A percentile compares a stretch with the other conserved stretches of the same genome.
These are phyloP conservation scores for Hemibagrus wyckioides DNA, from an alignment of 2,113 vertebrate genomes.

Conservation along the genomic window DNA sequence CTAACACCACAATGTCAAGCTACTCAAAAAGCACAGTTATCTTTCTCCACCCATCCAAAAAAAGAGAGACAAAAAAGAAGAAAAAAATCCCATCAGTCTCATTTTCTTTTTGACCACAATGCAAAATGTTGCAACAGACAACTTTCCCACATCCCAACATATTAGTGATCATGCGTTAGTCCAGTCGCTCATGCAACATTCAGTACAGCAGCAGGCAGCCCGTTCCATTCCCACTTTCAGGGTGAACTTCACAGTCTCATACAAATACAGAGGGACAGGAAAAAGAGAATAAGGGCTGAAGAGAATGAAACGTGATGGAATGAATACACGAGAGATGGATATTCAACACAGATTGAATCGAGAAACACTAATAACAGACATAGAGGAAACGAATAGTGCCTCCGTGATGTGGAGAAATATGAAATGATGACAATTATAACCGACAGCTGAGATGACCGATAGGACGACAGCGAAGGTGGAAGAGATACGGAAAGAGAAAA, in stretches of 20 bases:
- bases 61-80: neutral
- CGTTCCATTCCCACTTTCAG: conserved; percentile 65
- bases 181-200: conserved; percentile 78
- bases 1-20: conserved; percentile 60
- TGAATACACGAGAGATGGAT: neutral
- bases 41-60: neutral
- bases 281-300: conserved; percentile 41
- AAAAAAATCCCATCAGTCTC: neutral
- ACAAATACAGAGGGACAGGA: conserved; percentile 67
- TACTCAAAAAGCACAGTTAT: neutral
- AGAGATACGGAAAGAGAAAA: neutral
- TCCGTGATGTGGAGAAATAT: neutral
- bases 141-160: conserved; percentile 31
- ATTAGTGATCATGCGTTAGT: conserved; percentile 74
- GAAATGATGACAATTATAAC: conserved; percentile 16
- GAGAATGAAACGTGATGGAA: conserved; percentile 12
- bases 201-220: conserved; percentile 65
- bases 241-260: conserved; percentile 63
- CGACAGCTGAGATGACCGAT: conserved; percentile 7
- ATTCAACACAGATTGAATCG: no score
- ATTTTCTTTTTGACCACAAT: conserved; percentile 42
- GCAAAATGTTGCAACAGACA: conserved; percentile 56
- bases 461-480: neutral
- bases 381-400: neutral
- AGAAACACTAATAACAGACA: conserved; percentile 1